Base-by-base conservation (phyloP, 2,797 vertebrate genomes). In the Craterocephalus amniculus region DNA sequence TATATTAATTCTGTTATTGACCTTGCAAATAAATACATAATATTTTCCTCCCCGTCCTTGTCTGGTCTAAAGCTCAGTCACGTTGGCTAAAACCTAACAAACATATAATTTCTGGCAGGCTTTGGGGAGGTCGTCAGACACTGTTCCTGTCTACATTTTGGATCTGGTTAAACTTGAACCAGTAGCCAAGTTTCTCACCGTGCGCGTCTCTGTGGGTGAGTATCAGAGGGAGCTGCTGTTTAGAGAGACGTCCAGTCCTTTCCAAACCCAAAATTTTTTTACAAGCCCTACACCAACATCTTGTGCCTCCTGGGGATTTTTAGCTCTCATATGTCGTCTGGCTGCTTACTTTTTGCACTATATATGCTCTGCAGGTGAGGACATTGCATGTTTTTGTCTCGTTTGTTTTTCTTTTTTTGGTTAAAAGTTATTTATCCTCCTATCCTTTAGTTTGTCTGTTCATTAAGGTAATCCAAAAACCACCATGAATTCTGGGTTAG, bases 141-240 rank as follows among this genome's bases (percentile, higher is more conserved):
- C 76, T 14, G 38, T 18, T 43, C 55, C 59, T n/a, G 38, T 79
- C 71, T 71, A 3, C 61, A 58, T 66, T 66, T 10, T 2, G 57
- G 67, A 35, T 1, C 43, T 45, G 43, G 43, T 45, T 45, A 2
- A 45, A 70, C 62, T 49, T 68, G 8, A 58, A 65, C 45, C n/a
- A 67, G 27, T 77, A 70, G 81, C 74, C 84, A 85, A 14, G 54
- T 81, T 80, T 84, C 51, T 87, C 71, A 65, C 73, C 64, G 54
- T 83, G 76, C 81, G 59, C 4, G 55, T 62, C 56, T 58, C 52
- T 77, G 72, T 78, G 48, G 66, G 55, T 8, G 29, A 57, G 72
- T 54, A 48, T 84, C 35, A 22, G 72, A 72, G 6, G 72, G 62
- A 43, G 64, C 63, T 34, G 48, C 49, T 26, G 57, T 60, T 82